A percentile compares a stretch with the other conserved stretches of the same genome.
phyloP scores from a whole-genome alignment of 2,113 vertebrate species.

The Ardeotis arabs region DNA sequence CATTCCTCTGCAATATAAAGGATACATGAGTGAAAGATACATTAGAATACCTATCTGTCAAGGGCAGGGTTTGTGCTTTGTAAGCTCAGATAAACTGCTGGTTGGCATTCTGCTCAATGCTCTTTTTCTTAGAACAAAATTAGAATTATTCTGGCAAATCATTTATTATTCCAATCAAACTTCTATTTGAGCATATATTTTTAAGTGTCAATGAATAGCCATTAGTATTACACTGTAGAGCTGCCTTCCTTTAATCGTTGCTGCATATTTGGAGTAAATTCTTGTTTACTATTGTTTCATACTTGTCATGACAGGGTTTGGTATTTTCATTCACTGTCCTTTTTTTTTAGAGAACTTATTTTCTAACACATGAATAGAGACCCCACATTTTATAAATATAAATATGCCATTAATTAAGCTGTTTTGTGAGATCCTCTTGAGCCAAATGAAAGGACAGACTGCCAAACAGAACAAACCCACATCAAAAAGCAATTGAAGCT shows the following conservation, averaged over 20 bases:
- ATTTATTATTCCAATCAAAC: neutral
- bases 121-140: neutral
- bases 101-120: neutral
- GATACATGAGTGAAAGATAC: neutral
- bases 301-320: neutral
- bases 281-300: neutral
- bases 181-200: neutral
- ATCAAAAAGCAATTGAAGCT: neutral
- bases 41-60: neutral
- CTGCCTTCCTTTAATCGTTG: neutral
- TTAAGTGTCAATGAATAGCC: neutral
- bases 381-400: neutral
- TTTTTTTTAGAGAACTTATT: neutral
- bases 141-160: neutral
- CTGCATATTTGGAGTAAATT: neutral
- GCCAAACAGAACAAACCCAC: neutral
- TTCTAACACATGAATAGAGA: neutral
- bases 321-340: neutral
- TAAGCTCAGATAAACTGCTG: neutral
- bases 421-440: neutral
- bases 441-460: neutral
- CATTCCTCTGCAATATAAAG: neutral
- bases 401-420: neutral
- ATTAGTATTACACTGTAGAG: neutral
- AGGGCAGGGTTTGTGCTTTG: neutral